Evolutionary conservation across 2,797 vertebrate species (phyloP).

Genomic region (Nyctibius grandis): DNA sequence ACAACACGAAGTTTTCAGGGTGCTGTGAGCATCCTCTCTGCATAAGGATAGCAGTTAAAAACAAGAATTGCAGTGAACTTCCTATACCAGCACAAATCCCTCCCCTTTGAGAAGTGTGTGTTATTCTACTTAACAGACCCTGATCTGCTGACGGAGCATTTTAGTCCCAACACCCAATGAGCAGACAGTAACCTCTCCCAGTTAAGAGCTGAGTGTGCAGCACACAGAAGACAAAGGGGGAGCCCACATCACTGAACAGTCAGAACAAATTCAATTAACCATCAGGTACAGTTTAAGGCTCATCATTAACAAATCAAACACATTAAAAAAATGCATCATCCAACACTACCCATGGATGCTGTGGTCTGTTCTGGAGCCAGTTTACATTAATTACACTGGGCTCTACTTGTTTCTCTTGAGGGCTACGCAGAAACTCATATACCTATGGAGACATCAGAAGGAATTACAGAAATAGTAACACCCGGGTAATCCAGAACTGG

Average conservation of each 20-base stretch:
- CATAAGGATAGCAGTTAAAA: not conserved
- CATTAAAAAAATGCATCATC: not conserved
- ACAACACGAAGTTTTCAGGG: not conserved
- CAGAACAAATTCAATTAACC: constrained; percentile 2
- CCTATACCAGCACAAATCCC: not conserved
- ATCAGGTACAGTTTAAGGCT: not conserved
- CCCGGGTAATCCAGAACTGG: not conserved
- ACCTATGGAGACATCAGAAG: not conserved
- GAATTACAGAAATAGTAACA: not conserved
- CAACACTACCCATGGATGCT: not conserved
- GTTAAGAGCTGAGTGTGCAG: not conserved
- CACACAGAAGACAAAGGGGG: not conserved
- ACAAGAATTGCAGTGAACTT: not conserved
- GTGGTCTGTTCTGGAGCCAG: not conserved
- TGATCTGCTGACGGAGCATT: not conserved
- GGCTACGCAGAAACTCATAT: not conserved
- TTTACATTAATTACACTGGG: not conserved
- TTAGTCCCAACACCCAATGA: not conserved
- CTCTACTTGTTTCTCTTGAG: not conserved
- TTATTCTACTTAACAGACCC: not conserved
- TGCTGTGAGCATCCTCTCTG: not conserved
- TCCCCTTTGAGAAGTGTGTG: not conserved
- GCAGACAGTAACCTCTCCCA: not conserved
- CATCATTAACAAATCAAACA: constrained; percentile 13
- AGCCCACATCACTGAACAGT: not conserved